Base-by-base conservation (phyloP, 1,140 invertebrate genomes). In the Bombus pascuorum region DNA sequence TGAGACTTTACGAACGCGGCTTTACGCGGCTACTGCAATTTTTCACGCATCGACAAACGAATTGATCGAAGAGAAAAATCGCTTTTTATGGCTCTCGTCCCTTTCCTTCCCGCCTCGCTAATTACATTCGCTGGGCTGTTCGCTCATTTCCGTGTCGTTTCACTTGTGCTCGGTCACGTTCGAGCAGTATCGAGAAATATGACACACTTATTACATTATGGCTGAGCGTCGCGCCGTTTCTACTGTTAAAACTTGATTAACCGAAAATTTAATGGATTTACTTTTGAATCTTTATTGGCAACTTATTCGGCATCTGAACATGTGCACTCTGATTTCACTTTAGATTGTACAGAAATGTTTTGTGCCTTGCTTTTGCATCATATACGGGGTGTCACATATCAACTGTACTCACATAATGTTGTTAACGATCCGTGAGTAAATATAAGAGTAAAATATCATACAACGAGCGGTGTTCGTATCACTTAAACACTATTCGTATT, bases 21-120 rank as follows among this genome's bases (percentile, higher is more conserved):
- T 44, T 83, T 77, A 83, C 62, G 34, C 44, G 25, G 37, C 22
- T 39, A 37, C 47, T 15, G 12, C 34, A 59, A 74, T 76, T 76
- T 83, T 83, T 83, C 72, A 75, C 81, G 81, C 81, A 83, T 53
- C 71, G 59, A 37, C 15, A 15, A 53, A 83, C 32, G 25, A 53
- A 66, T 53, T 75, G 44, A 83, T 83, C 70, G 80, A 65, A 9
- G 80, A 47, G 39, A 82, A 74, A 74, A 44, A 65, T 25, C 18
- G 22, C 18, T 37, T 44, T 74, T 59, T 44, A 34, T 37, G 34
- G 13, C 28, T 28, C 34, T 37, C 32, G 25, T 47, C 13, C 44
- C 28, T 47, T 28, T 39, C 37, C 22, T 72, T 42, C 70, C 39
- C 12, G 25, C 37, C 25, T 32, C 9, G 25, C 47, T 28, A 22